Evolutionary conservation across 2,797 vertebrate species (phyloP), one percentile per base, ranked within the genome.

Genomic region (Fundulus diaphanus): DNA sequence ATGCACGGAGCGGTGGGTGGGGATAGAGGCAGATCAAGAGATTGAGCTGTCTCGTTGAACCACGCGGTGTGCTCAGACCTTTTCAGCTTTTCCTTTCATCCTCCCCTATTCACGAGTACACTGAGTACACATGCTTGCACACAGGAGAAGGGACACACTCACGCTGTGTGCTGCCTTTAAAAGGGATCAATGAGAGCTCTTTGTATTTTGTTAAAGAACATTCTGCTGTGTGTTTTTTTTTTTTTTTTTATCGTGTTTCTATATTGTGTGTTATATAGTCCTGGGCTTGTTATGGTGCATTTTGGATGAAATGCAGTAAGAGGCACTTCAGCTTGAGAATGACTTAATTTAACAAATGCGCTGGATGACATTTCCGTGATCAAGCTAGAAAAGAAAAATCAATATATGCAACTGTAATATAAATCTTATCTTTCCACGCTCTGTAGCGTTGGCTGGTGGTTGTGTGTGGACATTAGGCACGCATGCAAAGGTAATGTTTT

Each of bases 61-160:
- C 87, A 79, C 76, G 83, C 72, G n/a, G 88, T 70, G 82, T 57
- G 57, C 83, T 85, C 80, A 83, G 85, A 89, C 88, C 89, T 91
- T 93, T 92, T 92, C 87, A 90, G 86, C 85, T 80, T 87, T 92
- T 79, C 88, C 83, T 93, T 93, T 93, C 85, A 92, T 92, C 88
- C 82, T 83, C 78, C 81, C 86, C 90, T 91, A 85, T 92, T 93
- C 90, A 92, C 35, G 75, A 87, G 76, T 20, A 68, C 77, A 68
- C 72, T 4, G 74, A 79, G 83, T 78, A 82, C 84, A 86, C 78
- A 80, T 86, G 77, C 85, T 80, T 33, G 71, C 84, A 80, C 80
- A 76, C 85, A 56, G 81, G 83, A 84, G 85, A 85, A 90, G 88
- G 84, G 81, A 86, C 85, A 80, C 84, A 76, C 82, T 84, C 83